Evolutionary conservation across 2,113 vertebrate species (phyloP).

Genomic region (Myxocyprinus asiaticus): DNA sequence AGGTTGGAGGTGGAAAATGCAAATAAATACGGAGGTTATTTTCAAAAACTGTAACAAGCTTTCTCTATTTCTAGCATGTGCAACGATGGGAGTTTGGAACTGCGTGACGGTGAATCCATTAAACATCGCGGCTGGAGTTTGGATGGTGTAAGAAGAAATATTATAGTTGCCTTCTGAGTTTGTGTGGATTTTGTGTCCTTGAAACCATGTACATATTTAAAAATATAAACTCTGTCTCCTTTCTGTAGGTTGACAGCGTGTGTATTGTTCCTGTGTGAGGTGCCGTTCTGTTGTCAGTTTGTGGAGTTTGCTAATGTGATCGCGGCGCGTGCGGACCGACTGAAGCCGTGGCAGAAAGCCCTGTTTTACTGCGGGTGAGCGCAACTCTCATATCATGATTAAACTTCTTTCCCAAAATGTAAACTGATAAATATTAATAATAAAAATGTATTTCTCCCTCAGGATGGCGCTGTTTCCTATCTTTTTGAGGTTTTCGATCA

Average conservation of each 20-base stretch:
- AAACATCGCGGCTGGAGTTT: slow-evolving; percentile 92
- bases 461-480: slow-evolving; percentile 91
- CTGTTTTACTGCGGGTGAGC: slow-evolving; percentile 94
- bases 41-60: background rate
- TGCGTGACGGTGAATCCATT: slow-evolving; percentile 93
- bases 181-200: too few species aligned
- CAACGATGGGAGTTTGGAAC: slow-evolving; percentile 57
- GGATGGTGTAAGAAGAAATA: slow-evolving; percentile 93
- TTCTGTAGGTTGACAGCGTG: slow-evolving; percentile 83
- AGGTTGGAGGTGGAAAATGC: too few species aligned
- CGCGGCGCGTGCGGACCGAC: slow-evolving; percentile 78
- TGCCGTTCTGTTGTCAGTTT: slow-evolving; percentile 96
- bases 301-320: slow-evolving; percentile 89
- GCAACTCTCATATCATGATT: background rate
- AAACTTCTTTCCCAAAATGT: too few species aligned
- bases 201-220: too few species aligned
- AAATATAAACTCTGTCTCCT: slow-evolving; percentile 13
- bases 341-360: slow-evolving; percentile 94
- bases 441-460: slow-evolving; percentile 18
- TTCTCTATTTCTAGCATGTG: slow-evolving; percentile 45
- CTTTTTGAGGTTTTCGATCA: slow-evolving; percentile 85
- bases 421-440: too few species aligned
- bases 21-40: too few species aligned
- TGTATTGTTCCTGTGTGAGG: slow-evolving; percentile 90
- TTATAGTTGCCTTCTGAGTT: background rate